phyloP scores from a whole-genome alignment of 2,113 vertebrate species.

The Triplophysa dalaica region DNA sequence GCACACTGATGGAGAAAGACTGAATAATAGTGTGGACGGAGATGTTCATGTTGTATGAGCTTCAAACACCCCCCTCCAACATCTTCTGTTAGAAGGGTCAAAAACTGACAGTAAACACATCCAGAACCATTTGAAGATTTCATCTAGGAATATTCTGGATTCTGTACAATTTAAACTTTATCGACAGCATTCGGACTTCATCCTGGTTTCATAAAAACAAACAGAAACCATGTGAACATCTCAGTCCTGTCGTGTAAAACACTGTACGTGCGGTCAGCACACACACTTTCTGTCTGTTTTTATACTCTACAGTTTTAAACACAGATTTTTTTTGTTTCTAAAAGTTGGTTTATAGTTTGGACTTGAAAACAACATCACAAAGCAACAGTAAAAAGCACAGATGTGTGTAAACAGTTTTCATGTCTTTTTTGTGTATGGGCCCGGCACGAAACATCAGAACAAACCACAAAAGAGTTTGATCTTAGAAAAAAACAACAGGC shows the following conservation, averaged over 20 bases:
- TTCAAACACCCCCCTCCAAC: background rate
- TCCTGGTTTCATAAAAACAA: too few species aligned
- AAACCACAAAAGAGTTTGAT: conserved; percentile 19
- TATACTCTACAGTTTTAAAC: too few species aligned
- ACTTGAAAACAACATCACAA: background rate
- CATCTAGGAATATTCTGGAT: background rate
- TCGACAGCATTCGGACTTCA: too few species aligned
- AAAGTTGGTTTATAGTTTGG: too few species aligned
- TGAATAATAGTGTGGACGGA: too few species aligned
- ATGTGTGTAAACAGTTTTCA: conserved; percentile 3
- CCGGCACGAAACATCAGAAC: conserved; percentile 24
- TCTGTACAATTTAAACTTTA: background rate
- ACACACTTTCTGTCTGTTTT: too few species aligned
- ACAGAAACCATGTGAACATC: too few species aligned
- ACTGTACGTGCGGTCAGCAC: too few species aligned
- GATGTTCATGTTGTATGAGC: background rate
- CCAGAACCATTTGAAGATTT: background rate
- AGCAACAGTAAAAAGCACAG: background rate
- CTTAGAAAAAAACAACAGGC: background rate
- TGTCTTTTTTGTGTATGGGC: conserved; percentile 18
- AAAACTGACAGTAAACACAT: conserved; percentile 13
- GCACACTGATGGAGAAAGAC: too few species aligned
- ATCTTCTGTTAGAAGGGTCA: conserved; percentile 7
- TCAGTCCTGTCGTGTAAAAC: too few species aligned
- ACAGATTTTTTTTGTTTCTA: too few species aligned